These are phyloP conservation scores for Aromia moschata DNA, from an alignment of 2,888 invertebrate genomes.

Conservation along the genomic window DNA sequence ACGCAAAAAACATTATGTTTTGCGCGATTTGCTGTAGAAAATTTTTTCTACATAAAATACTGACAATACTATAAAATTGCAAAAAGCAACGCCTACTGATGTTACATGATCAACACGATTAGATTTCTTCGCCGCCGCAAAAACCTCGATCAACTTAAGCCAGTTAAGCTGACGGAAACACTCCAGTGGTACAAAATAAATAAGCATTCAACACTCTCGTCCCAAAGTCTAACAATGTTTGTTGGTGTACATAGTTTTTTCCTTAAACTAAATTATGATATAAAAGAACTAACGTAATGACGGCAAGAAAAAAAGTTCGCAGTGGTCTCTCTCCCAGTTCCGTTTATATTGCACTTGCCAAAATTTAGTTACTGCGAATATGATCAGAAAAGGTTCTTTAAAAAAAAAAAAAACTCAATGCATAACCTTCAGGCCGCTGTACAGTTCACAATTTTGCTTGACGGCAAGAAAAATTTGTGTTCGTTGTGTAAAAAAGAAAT, in stretches of 20 bases:
- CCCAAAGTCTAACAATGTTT: slow-evolving; percentile 25
- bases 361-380: no score
- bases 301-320: slow-evolving; percentile 20
- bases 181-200: slow-evolving; percentile 13
- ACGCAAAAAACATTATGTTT: slow-evolving; percentile 4
- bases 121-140: slow-evolving; percentile 8
- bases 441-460: no score
- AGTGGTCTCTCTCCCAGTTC: slow-evolving; percentile 6
- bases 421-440: no score
- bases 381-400: no score
- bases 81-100: slow-evolving; percentile 32
- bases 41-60: slow-evolving; percentile 32
- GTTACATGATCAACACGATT: slow-evolving; percentile 20
- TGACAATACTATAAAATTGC: slow-evolving; percentile 31
- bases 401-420: no score
- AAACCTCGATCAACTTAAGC: slow-evolving; percentile 19
- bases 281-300: slow-evolving; percentile 28
- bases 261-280: slow-evolving; percentile 31
- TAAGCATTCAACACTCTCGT: slow-evolving; percentile 14
- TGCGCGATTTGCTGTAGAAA: slow-evolving; percentile 27
- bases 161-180: slow-evolving; percentile 22
- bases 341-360: no score
- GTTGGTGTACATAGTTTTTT: slow-evolving; percentile 12
- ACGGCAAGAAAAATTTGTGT: no score
- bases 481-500: no score